Evolutionary conservation across 2,113 vertebrate species (phyloP).

Genomic region (Cervus canadensis): DNA sequence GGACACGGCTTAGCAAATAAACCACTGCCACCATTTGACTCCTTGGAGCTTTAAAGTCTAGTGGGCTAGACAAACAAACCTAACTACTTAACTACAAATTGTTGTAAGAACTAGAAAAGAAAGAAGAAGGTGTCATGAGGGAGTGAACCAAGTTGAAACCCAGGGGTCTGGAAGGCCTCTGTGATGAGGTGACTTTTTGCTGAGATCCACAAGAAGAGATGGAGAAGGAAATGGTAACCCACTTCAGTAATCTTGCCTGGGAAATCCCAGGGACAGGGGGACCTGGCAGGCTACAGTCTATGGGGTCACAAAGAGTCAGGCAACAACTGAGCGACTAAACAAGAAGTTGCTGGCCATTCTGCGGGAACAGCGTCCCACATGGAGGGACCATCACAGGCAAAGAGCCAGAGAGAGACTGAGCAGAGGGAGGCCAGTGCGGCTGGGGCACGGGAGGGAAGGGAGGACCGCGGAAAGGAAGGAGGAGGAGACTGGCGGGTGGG

Average conservation of each 20-base stretch:
- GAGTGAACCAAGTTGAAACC: not conserved
- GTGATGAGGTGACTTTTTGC: not conserved
- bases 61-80: not conserved
- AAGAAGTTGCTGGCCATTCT: not conserved
- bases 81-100: not conserved
- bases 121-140: not conserved
- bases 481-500: not conserved
- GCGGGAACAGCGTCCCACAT: not conserved
- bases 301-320: not conserved
- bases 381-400: not conserved
- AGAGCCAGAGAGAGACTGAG: not conserved
- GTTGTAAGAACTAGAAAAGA: not conserved
- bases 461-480: not conserved
- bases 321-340: not conserved
- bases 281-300: no score
- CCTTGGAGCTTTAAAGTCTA: not conserved
- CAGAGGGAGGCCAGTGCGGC: rapidly evolving
- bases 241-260: not conserved
- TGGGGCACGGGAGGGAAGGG: no score
- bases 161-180: not conserved
- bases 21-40: not conserved
- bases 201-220: not conserved
- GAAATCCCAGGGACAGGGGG: not conserved
- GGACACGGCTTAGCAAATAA: not conserved
- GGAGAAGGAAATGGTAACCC: not conserved